Evolutionary conservation across 1,140 invertebrate species (phyloP).

Genomic region (Sycophaga agraensis): DNA sequence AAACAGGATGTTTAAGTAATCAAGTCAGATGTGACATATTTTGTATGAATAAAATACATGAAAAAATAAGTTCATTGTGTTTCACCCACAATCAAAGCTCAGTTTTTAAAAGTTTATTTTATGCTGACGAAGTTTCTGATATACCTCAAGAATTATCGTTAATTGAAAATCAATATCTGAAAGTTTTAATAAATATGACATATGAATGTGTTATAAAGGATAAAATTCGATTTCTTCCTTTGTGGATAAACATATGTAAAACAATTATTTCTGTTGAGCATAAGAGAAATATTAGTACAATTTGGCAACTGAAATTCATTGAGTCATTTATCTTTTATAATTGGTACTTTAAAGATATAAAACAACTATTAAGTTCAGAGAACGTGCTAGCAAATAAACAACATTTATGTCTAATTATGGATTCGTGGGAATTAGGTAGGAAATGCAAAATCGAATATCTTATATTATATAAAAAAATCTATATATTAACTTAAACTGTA

Average conservation of each 20-base stretch:
- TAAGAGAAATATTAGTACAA: constrained; percentile 52
- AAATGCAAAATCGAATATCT: too few relatives aligned
- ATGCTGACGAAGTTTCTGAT: constrained; percentile 22
- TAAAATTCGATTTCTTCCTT: constrained; percentile 75
- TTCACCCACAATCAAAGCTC: constrained; percentile 11
- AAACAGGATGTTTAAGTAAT: constrained; percentile 6
- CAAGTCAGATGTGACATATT: constrained; percentile 40
- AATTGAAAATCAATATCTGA: constrained; percentile 63
- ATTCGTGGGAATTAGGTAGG: constrained; percentile 57
- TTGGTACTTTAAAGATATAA: constrained; percentile 37
- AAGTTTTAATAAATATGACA: constrained; percentile 73
- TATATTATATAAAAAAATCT: too few relatives aligned
- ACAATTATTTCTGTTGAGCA: constrained; percentile 58
- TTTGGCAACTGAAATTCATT: constrained; percentile 70
- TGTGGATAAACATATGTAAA: constrained; percentile 72
- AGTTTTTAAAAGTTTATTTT: neutral
- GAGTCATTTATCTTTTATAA: constrained; percentile 54
- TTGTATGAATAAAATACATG: constrained; percentile 16
- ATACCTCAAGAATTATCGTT: constrained; percentile 51
- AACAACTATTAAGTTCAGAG: constrained; percentile 54
- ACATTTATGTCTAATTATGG: constrained; percentile 57
- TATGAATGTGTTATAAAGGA: constrained; percentile 87
- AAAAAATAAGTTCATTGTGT: constrained; percentile 27
- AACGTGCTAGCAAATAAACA: constrained; percentile 63
- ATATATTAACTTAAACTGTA: neutral